Evolutionary conservation across 2,113 vertebrate species (phyloP).

Genomic region (Catharus fuscescens): DNA sequence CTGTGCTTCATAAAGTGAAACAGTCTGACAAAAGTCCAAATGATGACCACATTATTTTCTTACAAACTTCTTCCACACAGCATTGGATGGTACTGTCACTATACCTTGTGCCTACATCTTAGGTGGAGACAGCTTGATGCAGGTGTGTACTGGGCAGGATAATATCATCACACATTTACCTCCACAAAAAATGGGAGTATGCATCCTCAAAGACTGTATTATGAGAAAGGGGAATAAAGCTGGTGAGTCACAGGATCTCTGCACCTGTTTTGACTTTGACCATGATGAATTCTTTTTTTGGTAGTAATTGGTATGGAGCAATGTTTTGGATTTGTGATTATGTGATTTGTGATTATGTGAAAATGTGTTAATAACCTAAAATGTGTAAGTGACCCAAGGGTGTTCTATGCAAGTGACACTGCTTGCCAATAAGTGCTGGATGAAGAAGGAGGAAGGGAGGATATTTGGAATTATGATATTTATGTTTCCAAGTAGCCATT

Average conservation of each 20-base stretch:
- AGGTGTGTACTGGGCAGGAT: background rate
- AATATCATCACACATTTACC: background rate
- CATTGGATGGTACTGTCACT: accelerated
- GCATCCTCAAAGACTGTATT: background rate
- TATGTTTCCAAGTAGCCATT: background rate
- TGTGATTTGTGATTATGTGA: background rate
- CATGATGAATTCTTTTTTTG: background rate
- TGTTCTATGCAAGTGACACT: background rate
- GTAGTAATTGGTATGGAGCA: background rate
- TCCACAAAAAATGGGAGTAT: background rate
- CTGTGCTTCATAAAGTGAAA: background rate
- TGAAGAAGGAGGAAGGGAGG: background rate
- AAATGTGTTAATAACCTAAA: background rate
- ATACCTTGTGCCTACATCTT: background rate
- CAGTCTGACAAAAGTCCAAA: background rate
- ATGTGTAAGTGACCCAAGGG: background rate
- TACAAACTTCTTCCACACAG: background rate
- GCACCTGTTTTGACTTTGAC: background rate
- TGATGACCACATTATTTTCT: background rate
- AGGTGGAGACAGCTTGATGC: background rate
- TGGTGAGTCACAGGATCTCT: background rate
- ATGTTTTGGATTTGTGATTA: background rate
- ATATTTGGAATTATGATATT: accelerated
- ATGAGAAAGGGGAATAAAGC: background rate
- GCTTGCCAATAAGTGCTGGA: background rate